Evolutionary conservation across 2,113 vertebrate species (phyloP).

Genomic region (Lepus americanus): DNA sequence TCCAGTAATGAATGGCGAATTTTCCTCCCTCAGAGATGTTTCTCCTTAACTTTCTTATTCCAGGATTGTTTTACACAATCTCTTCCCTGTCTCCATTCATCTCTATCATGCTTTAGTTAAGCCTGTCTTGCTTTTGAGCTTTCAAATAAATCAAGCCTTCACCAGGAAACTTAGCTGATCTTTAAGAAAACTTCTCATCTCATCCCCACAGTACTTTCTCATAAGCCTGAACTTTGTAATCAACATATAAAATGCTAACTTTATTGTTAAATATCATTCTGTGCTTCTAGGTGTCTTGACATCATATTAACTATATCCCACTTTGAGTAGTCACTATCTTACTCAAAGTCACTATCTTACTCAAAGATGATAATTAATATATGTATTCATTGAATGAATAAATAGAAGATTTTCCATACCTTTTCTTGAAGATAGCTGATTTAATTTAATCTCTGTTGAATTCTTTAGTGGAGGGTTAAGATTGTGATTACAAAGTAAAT

Average conservation of each 20-base stretch:
- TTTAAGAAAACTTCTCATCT: neutral
- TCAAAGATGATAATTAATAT: neutral
- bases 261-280: neutral
- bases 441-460: neutral
- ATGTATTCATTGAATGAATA: neutral
- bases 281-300: neutral
- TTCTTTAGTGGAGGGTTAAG: too few relatives aligned
- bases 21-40: neutral
- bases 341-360: neutral
- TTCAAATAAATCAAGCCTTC: neutral
- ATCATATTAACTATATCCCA: neutral
- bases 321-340: neutral
- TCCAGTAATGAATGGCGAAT: neutral
- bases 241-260: neutral
- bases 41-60: neutral
- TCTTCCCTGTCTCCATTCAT: neutral
- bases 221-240: neutral
- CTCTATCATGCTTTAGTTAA: constrained; percentile 13
- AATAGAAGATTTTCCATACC: neutral
- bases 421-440: neutral
- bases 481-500: too few relatives aligned
- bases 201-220: neutral
- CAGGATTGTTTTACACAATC: neutral
- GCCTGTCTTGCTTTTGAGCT: neutral
- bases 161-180: neutral